Conservation (phyloP, 2,888 invertebrate genomes). For the Sminthurinus aureus region DNA sequence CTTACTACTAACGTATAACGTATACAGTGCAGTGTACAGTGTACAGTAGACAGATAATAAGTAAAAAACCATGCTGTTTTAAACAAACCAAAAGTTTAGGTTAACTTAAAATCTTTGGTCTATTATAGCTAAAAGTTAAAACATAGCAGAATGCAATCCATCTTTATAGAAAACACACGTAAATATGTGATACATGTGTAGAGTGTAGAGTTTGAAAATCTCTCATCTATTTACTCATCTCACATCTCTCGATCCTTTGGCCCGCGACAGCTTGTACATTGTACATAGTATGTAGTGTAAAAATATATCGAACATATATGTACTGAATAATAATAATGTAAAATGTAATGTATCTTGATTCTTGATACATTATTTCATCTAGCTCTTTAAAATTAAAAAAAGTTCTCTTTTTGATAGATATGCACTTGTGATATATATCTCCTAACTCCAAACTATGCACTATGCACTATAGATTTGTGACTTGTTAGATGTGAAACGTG, state of each 20-base stretch:
- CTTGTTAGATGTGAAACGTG: too few relatives aligned
- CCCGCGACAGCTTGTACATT: conserved; percentile 32
- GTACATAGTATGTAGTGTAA: neutral
- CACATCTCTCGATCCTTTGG: conserved; percentile 37
- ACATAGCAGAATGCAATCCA: neutral
- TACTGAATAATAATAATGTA: neutral
- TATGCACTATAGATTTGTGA: too few relatives aligned
- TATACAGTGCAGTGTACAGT: too few relatives aligned
- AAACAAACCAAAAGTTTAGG: neutral
- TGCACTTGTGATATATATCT: too few relatives aligned
- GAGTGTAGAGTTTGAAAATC: neutral
- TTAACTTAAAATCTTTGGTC: neutral
- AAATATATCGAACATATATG: neutral
- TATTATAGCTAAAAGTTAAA: neutral
- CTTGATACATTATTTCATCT: too few relatives aligned
- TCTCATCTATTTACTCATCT: conserved; percentile 42
- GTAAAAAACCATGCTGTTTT: conserved; percentile 14
- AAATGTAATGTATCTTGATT: neutral
- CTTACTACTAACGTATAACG: neutral
- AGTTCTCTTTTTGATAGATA: too few relatives aligned
- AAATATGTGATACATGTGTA: neutral
- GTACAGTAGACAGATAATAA: too few relatives aligned
- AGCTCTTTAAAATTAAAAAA: too few relatives aligned
- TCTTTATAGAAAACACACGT: too few relatives aligned
- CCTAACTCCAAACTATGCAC: too few relatives aligned